phyloP scores from a whole-genome alignment of 2,888 invertebrate genomes.

The Neoaliturus tenellus region DNA sequence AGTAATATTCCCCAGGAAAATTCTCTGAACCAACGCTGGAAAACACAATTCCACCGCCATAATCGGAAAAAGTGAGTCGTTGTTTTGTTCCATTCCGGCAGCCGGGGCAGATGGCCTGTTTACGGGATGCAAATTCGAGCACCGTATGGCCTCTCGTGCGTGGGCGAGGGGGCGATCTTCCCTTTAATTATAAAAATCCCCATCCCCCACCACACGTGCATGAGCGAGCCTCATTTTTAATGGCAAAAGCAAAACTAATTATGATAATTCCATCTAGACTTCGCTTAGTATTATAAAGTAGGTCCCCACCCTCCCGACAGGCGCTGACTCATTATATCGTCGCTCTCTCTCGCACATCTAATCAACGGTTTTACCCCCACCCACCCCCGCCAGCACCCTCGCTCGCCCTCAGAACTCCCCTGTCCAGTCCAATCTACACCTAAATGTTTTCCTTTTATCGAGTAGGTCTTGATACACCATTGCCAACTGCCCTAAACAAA shows the following conservation, averaged over 20 bases:
- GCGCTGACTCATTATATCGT: conserved; percentile 54
- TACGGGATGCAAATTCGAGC: conserved; percentile 41
- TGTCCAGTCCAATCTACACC: conserved; percentile 53
- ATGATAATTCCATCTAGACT: conserved; percentile 56
- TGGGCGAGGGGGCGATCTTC: conserved; percentile 33
- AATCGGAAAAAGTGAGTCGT: not conserved
- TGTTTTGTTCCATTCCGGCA: not conserved
- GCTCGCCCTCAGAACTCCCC: conserved; percentile 17
- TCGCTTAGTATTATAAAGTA: conserved; percentile 57
- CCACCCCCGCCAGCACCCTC: conserved; percentile 8
- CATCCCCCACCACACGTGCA: conserved; percentile 39
- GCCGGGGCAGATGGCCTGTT: conserved; percentile 13
- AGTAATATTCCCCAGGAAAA: too few relatives aligned
- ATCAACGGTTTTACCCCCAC: conserved; percentile 56
- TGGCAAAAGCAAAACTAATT: conserved; percentile 56
- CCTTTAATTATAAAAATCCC: conserved; percentile 52
- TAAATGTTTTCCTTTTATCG: conserved; percentile 54
- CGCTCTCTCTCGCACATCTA: conserved; percentile 57
- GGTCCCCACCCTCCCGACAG: conserved; percentile 44
- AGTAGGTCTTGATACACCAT: conserved; percentile 53
- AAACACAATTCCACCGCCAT: not conserved
- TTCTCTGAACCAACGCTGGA: too few relatives aligned
- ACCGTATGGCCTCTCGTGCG: conserved; percentile 41
- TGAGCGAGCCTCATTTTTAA: conserved; percentile 47
- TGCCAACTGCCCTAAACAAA: conserved; percentile 54